phyloP scores from a whole-genome alignment of 1,140 invertebrate genomes.

The Bombus sibiricus region DNA sequence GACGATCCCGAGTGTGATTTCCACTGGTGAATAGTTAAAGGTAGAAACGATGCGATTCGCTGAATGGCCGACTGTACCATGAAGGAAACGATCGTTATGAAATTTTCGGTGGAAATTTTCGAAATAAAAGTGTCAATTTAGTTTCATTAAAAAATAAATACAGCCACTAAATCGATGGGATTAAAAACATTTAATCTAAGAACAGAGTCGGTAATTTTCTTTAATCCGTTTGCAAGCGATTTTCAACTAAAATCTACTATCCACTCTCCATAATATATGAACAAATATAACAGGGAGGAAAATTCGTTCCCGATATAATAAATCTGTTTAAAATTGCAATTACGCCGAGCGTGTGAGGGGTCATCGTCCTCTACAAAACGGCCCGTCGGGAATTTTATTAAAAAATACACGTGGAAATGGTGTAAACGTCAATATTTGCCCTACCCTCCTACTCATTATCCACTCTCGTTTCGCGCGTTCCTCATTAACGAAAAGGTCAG shows the following conservation, averaged over 20 bases:
- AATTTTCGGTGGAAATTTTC: neutral
- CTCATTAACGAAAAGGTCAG: slow-evolving; percentile 2
- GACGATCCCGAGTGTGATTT: slow-evolving; percentile 8
- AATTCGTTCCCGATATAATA: neutral
- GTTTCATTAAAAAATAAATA: neutral
- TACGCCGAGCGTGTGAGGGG: neutral
- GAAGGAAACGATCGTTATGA: slow-evolving; percentile 7
- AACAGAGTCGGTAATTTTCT: neutral
- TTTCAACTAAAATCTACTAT: neutral
- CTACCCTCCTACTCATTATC: neutral
- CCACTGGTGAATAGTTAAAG: slow-evolving; percentile 1
- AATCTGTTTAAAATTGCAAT: slow-evolving; percentile 6
- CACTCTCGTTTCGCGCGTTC: neutral
- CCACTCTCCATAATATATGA: neutral
- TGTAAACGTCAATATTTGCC: slow-evolving; percentile 15
- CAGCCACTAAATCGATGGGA: neutral
- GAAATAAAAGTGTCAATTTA: neutral
- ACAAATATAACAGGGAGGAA: neutral
- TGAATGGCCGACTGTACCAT: neutral
- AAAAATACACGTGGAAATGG: neutral
- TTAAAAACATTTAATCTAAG: neutral
- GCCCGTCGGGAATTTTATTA: neutral
- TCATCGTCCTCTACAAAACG: neutral
- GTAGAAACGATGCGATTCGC: neutral
- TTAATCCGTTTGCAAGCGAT: neutral